Percentiles rank a stretch among this genome's conserved stretches.
Conservation (phyloP, 2,113 vertebrate genomes). For the Chloropsis cyanopogon region DNA sequence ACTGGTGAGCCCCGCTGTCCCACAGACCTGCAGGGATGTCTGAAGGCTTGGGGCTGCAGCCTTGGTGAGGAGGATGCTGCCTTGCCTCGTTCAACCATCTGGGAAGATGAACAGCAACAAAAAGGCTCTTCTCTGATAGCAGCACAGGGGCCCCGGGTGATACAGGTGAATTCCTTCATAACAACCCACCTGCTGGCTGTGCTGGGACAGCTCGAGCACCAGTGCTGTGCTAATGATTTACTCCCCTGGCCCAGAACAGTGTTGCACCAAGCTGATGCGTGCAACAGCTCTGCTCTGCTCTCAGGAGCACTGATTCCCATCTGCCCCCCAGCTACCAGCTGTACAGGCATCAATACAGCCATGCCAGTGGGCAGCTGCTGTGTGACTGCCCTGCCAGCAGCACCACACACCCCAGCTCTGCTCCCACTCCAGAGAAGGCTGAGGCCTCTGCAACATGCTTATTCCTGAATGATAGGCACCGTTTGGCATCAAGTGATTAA, state of each 20-base stretch:
- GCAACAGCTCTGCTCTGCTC: neutral
- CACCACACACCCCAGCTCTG: neutral
- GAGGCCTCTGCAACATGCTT: neutral
- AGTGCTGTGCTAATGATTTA: neutral
- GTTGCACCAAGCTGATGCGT: neutral
- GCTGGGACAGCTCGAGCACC: neutral
- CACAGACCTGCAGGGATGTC: fast-evolving
- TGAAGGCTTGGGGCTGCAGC: neutral
- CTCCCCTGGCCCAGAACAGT: neutral
- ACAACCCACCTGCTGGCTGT: neutral
- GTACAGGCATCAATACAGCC: fast-evolving
- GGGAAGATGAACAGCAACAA: neutral
- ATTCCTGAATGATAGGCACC: neutral
- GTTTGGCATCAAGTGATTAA: neutral
- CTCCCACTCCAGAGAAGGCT: neutral
- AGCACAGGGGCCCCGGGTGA: neutral
- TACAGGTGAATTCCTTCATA: neutral
- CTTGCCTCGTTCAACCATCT: neutral
- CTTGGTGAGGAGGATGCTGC: neutral
- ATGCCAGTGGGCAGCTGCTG: fast-evolving
- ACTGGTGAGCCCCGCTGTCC: neutral
- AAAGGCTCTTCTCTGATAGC: neutral
- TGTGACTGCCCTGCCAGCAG: neutral
- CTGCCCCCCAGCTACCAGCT: neutral
- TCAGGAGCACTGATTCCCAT: fast-evolving